Evolutionary conservation across 2,113 vertebrate genomes (phyloP).

Genomic region (Stigmatopora nigra): DNA sequence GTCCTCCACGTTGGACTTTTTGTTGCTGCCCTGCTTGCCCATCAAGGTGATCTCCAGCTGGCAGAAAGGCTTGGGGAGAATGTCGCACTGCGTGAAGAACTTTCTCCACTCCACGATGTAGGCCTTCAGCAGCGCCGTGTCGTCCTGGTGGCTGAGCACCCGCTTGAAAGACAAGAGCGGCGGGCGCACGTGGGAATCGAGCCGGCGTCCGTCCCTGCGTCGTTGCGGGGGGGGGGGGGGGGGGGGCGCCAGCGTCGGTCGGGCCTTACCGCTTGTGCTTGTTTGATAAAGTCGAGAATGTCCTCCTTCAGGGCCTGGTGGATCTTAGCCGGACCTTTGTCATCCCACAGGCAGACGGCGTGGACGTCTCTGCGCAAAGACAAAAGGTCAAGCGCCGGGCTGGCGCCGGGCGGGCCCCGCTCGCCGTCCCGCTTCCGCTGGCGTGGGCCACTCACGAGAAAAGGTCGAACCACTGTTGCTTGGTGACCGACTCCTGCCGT

Average conservation of each 20-base stretch:
- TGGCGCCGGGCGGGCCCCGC: no score
- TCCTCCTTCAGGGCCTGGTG: conserved; percentile 98
- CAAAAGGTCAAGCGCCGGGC: not conserved
- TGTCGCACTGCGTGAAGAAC: conserved; percentile 79
- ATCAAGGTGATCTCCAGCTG: conserved; percentile 86
- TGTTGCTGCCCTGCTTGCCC: conserved; percentile 97
- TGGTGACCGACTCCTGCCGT: conserved; percentile 95
- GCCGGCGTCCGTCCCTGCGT: not conserved
- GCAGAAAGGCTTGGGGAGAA: conserved; percentile 92
- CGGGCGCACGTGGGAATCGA: not conserved
- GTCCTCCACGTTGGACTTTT: conserved; percentile 96
- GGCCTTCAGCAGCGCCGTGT: conserved; percentile 92
- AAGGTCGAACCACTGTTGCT: conserved; percentile 98
- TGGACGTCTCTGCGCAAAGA: conserved; percentile 84
- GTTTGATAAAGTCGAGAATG: conserved; percentile 98
- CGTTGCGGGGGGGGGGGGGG: no score
- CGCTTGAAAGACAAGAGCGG: conserved; percentile 62
- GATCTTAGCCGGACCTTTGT: conserved; percentile 98
- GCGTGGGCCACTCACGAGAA: conserved; percentile 82
- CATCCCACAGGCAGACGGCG: conserved; percentile 97
- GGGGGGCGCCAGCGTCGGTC: no score
- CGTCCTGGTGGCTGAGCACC: conserved; percentile 96
- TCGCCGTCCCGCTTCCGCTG: no score
- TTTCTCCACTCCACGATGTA: conserved; percentile 98
- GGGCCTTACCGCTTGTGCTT: conserved; percentile 91